A percentile compares a stretch with the other conserved stretches of the same genome.
phyloP scores from a whole-genome alignment of 2,888 invertebrate species.

The Cheilosia scutellata region DNA sequence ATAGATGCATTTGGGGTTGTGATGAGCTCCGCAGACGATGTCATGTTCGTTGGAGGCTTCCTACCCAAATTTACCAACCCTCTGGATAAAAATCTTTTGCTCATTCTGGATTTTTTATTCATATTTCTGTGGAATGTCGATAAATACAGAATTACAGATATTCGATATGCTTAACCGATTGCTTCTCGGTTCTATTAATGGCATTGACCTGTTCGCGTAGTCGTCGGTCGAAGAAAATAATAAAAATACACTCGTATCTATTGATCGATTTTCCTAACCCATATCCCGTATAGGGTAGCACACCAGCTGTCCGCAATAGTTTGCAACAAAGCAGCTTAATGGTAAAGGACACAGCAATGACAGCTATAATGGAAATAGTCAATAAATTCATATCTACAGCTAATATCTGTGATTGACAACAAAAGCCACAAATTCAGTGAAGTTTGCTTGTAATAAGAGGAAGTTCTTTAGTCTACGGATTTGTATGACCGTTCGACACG shows the following conservation, averaged over 20 bases:
- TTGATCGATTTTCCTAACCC: slow-evolving; percentile 26
- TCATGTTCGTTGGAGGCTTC: too few relatives aligned
- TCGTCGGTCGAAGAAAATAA: slow-evolving; percentile 24
- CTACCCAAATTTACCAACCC: background rate
- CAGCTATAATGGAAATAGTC: background rate
- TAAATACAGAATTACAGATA: slow-evolving; percentile 1
- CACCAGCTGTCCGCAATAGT: background rate
- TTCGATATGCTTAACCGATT: background rate
- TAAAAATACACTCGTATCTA: slow-evolving; percentile 24
- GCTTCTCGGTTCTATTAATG: slow-evolving; percentile 17
- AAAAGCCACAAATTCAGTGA: background rate
- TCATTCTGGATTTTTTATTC: background rate
- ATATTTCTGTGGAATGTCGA: background rate
- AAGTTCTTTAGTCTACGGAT: too few relatives aligned
- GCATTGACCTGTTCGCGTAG: slow-evolving; percentile 52
- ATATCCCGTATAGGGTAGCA: slow-evolving; percentile 5
- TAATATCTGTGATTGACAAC: background rate
- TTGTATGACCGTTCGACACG: background rate
- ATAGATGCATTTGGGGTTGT: too few relatives aligned
- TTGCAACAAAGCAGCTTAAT: background rate
- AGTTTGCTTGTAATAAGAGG: too few relatives aligned
- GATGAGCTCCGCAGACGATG: too few relatives aligned
- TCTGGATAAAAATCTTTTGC: background rate
- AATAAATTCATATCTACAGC: background rate
- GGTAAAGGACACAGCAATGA: background rate